These are phyloP conservation scores for Linnaemya tessellans DNA, from an alignment of 2,888 invertebrate species.

Conservation along the genomic window DNA sequence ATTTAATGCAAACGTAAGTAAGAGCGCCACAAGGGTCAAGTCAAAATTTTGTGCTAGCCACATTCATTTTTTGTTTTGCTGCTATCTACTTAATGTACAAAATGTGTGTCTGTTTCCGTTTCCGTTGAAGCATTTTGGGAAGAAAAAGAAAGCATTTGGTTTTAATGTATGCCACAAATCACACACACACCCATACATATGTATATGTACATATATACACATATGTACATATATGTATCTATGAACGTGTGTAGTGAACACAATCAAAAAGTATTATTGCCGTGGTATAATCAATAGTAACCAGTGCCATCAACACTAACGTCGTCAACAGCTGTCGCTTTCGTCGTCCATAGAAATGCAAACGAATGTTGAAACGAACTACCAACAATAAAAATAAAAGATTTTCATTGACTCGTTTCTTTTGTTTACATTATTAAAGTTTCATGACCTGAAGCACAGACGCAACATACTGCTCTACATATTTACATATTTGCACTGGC, in stretches of 20 bases:
- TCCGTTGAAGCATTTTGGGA: not conserved
- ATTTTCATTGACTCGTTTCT: conserved; percentile 74
- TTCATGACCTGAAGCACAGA: conserved; percentile 77
- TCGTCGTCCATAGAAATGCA: conserved; percentile 30
- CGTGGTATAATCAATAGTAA: conserved; percentile 20
- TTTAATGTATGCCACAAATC: not conserved
- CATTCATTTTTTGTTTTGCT: not conserved
- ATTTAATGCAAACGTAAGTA: conserved; percentile 2
- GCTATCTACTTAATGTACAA: not conserved
- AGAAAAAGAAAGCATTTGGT: not conserved
- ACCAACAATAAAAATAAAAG: conserved; percentile 47
- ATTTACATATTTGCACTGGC: conserved; percentile 25
- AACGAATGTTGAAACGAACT: conserved; percentile 39
- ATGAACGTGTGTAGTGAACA: not conserved
- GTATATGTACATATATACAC: too few relatives aligned
- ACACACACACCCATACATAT: not conserved
- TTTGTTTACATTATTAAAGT: conserved; percentile 82
- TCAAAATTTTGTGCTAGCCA: conserved; percentile 35
- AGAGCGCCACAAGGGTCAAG: conserved; percentile 63
- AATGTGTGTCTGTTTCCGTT: not conserved
- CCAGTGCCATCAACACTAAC: conserved; percentile 22
- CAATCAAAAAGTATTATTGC: conserved; percentile 10
- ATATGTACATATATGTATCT: too few relatives aligned
- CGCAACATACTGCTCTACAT: conserved; percentile 71
- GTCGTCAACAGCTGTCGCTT: conserved; percentile 43